These are phyloP conservation scores for Parascotia fuliginaria DNA, from an alignment of 2,888 invertebrate species.

Conservation along the genomic window DNA sequence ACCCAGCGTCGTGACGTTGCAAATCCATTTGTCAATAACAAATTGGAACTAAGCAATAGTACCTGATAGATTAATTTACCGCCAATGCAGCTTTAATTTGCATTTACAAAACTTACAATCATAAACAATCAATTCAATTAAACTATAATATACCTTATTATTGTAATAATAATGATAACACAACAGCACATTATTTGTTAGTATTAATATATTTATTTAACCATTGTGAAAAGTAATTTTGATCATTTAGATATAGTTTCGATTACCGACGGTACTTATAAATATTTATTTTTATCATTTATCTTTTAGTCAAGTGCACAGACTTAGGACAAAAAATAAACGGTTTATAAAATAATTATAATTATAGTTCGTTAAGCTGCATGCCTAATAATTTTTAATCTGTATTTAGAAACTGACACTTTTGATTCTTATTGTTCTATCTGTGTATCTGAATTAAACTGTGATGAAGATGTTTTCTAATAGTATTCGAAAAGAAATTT, in stretches of 20 bases:
- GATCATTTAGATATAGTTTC: conserved; percentile 24
- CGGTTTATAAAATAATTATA: no score
- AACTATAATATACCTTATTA: conserved; percentile 10
- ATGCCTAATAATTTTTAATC: no score
- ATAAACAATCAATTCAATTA: conserved; percentile 1
- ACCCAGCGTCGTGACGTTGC: conserved; percentile 11
- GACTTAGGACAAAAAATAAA: neutral
- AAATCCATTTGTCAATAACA: conserved; percentile 29
- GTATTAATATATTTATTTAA: conserved; percentile 18
- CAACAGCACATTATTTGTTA: conserved; percentile 2
- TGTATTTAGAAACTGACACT: no score
- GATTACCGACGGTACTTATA: conserved; percentile 11
- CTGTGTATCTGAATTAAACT: no score
- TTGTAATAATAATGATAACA: neutral
- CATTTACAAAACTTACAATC: conserved; percentile 17
- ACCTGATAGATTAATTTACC: conserved; percentile 23
- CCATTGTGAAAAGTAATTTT: conserved; percentile 29
- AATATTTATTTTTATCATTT: conserved; percentile 14
- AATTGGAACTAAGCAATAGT: conserved; percentile 24
- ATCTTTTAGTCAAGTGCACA: neutral
- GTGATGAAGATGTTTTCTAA: no score
- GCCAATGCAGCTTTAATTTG: conserved; percentile 19
- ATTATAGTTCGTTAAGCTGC: no score
- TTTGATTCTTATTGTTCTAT: no score
- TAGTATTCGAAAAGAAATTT: no score